Percentiles rank a stretch among this genome's conserved stretches.
phyloP scores from a whole-genome alignment of 2,797 vertebrate genomes.

The Ptychobarbus kaznakovi region DNA sequence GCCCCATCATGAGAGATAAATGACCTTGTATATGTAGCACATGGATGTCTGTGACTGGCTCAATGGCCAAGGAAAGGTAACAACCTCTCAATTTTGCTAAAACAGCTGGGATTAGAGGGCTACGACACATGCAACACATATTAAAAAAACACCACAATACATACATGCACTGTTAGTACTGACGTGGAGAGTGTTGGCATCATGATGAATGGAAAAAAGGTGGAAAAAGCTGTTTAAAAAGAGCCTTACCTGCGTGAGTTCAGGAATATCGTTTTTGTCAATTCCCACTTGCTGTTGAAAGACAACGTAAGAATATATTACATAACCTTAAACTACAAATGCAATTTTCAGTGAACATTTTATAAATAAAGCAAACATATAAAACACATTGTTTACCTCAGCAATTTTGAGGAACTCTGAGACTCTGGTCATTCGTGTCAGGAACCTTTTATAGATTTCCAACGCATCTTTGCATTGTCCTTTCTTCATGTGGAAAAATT shows the following conservation, averaged over 20 bases:
- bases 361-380: background rate
- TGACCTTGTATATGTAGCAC: constrained; percentile 23
- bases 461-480: constrained; percentile 98
- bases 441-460: constrained; percentile 98
- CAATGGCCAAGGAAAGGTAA: background rate
- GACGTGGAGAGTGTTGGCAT: constrained; percentile 15
- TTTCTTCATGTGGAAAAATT: constrained; percentile 99
- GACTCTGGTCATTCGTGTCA: constrained; percentile 96
- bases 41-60: constrained; percentile 51
- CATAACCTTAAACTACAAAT: background rate
- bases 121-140: constrained; percentile 61
- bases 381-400: constrained; percentile 80
- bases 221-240: constrained; percentile 11
- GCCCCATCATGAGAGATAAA: constrained; percentile 37
- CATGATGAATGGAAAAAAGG: constrained; percentile 17
- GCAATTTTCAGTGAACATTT: background rate
- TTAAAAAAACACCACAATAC: constrained; percentile 60
- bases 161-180: constrained; percentile 70
- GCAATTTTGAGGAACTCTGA: constrained; percentile 99
- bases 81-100: constrained; percentile 32
- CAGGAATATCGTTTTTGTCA: constrained; percentile 98
- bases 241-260: constrained; percentile 93
- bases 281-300: constrained; percentile 94
- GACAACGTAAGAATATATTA: background rate
- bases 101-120: constrained; percentile 48